A percentile compares a stretch with the other conserved stretches of the same genome.
Conservation (phyloP, 2,888 invertebrate genomes). For the Stegophylla sp. region DNA sequence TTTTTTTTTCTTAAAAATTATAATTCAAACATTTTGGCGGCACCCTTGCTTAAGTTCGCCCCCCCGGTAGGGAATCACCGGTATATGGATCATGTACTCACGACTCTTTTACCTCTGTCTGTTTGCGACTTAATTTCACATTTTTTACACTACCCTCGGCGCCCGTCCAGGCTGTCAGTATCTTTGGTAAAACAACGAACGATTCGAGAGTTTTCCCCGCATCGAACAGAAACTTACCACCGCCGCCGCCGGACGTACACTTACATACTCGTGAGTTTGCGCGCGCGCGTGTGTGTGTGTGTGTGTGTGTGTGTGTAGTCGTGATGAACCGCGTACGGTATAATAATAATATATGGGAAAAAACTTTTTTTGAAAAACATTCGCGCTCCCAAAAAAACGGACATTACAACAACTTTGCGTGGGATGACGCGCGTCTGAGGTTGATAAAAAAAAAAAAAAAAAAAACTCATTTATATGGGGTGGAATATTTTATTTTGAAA, state of each 20-base stretch:
- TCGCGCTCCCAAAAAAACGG: constrained; percentile 6
- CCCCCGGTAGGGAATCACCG: no score
- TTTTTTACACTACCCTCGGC: no score
- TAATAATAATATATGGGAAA: background rate
- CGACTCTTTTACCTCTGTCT: background rate
- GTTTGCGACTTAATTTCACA: background rate
- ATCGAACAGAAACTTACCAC: background rate
- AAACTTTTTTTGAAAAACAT: background rate
- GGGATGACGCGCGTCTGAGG: background rate
- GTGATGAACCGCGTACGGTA: background rate
- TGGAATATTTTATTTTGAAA: no score
- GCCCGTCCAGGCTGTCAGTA: background rate
- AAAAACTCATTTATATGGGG: no score
- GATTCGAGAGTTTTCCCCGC: background rate
- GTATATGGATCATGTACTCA: no score
- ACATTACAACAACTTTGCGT: background rate
- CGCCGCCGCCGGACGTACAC: no score
- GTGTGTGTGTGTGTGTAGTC: background rate
- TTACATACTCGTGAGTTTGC: no score
- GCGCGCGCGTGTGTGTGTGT: no score
- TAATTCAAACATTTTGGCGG: no score
- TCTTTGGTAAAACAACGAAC: background rate
- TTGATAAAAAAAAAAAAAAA: background rate
- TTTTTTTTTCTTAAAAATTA: no score
- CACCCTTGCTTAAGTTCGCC: no score